Evolutionary conservation across 2,113 vertebrate genomes (phyloP), one percentile per base, ranked within the genome.

Genomic region (Dryoscopus gambensis): DNA sequence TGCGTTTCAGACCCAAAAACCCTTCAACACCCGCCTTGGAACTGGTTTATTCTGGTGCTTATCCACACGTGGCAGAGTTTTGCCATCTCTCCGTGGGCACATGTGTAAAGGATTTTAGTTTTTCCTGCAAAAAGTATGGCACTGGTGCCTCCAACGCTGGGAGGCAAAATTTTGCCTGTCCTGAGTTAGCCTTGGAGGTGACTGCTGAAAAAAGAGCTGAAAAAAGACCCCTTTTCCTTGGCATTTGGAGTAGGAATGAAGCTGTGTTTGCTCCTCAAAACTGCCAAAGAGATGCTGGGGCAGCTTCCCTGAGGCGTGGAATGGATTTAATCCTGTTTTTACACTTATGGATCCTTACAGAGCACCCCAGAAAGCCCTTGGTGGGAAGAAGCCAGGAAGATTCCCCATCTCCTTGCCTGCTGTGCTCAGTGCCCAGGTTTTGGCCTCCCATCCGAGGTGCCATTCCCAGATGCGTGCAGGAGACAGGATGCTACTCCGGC

Each of bases 11-110:
- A 87, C 17, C 20, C 18, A 8, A 9, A 11, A 78, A 8, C 1
- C 2, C 52, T 49, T 44, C 23, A 35, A 10, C 28, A 13, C 3
- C 35, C 0, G 0, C 10, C 30, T 49, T 59, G 47, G 39, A 75
- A 52, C 0, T 19, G 33, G 12, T 81, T 40, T 75, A 2, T 47
- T 37, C 28, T 27, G 13, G 9, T 59, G 22, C 64, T 87, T 62
- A 23, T 76, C 33, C n/a, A 12, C 11, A 2, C 11, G 5, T 1
- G 4, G 33, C 23, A 55, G 7, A 15, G 52, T 39, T 82, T 71
- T 11, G 13, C 35, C 3, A 1, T 10, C 52, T 62, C 77, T 39
- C 35, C 3, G 2, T 0, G 0, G 42, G 31, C 49, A 31, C 10
- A 24, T 0, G 2, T 22, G 24, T 4, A 22, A 84, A 50, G 46